Evolutionary conservation across 2,797 vertebrate species (phyloP).

Genomic region (Ataeniobius toweri): DNA sequence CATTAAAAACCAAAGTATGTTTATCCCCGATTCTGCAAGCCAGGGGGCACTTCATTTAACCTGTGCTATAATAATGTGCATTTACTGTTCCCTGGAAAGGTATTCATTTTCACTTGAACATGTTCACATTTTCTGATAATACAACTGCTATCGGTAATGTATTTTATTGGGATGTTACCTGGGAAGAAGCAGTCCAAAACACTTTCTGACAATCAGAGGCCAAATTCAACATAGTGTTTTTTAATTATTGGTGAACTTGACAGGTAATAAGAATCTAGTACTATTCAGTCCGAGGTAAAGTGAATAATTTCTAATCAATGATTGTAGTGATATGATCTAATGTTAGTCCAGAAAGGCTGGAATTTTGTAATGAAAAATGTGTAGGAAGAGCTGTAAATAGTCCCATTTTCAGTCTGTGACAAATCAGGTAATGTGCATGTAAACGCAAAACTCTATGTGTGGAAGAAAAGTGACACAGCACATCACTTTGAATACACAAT

Average conservation of each 20-base stretch:
- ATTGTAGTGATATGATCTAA: not conserved
- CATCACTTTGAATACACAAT: not conserved
- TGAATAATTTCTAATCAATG: not conserved
- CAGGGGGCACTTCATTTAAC: not conserved
- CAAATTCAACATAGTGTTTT: too few relatives aligned
- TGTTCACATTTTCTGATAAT: too few relatives aligned
- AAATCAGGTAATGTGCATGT: not conserved
- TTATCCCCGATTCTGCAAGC: not conserved
- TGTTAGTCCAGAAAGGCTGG: not conserved
- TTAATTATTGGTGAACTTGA: too few relatives aligned
- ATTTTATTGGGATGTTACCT: not conserved
- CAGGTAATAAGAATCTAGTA: too few relatives aligned
- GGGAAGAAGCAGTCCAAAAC: not conserved
- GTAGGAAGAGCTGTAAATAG: not conserved
- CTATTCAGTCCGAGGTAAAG: not conserved
- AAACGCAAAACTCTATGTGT: not conserved
- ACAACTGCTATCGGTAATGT: not conserved
- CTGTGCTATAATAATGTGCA: not conserved
- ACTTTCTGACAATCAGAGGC: too few relatives aligned
- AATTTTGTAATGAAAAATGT: not conserved
- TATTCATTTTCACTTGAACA: too few relatives aligned
- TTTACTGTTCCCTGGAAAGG: too few relatives aligned
- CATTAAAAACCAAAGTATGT: not conserved
- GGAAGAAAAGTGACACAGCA: not conserved
- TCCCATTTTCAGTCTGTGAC: not conserved